Base-by-base conservation (phyloP, 2,797 vertebrate genomes). In the Mormyrus proboscirostris region DNA sequence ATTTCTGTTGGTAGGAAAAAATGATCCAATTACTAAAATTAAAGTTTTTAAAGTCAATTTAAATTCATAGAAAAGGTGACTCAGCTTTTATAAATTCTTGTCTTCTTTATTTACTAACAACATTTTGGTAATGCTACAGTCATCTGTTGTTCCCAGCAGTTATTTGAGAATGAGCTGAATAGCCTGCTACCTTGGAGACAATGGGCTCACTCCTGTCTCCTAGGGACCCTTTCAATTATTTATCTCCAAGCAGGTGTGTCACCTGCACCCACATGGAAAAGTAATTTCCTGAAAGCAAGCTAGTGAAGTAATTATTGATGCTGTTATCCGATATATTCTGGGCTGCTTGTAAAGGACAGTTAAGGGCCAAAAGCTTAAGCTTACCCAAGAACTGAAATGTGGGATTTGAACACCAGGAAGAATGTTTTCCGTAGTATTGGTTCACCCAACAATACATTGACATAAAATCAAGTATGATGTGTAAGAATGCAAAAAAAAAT, bases 241-340 rank as follows among this genome's bases (percentile, higher is more conserved):
- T 69, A 94, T 90, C 89, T 90, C 89, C 83, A 62, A 90, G 91
- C 93, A 94, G 92, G 92, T 94, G 93, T 76, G 91, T 93, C 90
- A 93, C 91, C 90, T 88, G 89, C 55, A 87, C 86, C 90, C 88
- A 88, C 82, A 90, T 87, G 62, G 90, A 90, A 92, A 92, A 92
- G 90, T 90, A 91, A 93, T 92, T 92, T 92, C 90, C 92, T 93
- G 89, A 93, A 91, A 90, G 90, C 89, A 86, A 92, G 83, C 76
- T 87, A 51, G 22, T 59, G 69, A 88, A 87, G 90, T 89, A 93
- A 93, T 93, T 92, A 93, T 93, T 93, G 41, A 93, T 93, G 90
- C 88, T 88, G 92, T 91, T 90, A 93, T 88, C 84, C 76, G 89
- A 92, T 86, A 89, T 65, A 57, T 79, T 57, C 76, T 53, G 7